Conservation (phyloP, 2,888 invertebrate genomes). For the Tanytarsus gracilentus region DNA sequence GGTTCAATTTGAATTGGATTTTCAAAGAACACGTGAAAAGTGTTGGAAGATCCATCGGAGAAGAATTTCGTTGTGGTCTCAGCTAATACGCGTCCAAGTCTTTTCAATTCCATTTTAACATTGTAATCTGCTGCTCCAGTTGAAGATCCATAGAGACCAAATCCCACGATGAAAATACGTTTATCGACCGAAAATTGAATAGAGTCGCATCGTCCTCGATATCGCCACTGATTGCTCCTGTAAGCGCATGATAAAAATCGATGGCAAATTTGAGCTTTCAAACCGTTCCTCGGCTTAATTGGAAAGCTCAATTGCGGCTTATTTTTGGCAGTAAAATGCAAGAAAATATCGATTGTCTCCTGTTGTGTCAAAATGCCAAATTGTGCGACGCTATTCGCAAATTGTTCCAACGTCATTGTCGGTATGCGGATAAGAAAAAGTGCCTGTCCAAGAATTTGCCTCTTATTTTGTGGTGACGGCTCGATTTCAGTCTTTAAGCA, state of each 20-base stretch:
- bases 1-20: conserved; percentile 80
- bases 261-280: conserved; percentile 90
- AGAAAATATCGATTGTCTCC: conserved; percentile 90
- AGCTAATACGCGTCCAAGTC: conserved; percentile 77
- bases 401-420: conserved; percentile 87
- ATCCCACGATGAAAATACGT: conserved; percentile 90
- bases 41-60: conserved; percentile 92
- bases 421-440: conserved; percentile 85
- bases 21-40: conserved; percentile 81
- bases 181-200: conserved; percentile 95
- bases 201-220: conserved; percentile 90
- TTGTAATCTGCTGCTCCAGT: conserved; percentile 92
- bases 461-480: conserved; percentile 67
- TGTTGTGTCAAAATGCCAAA: conserved; percentile 82
- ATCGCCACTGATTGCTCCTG: conserved; percentile 92
- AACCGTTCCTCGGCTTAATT: conserved; percentile 71
- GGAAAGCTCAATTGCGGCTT: conserved; percentile 79
- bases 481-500: conserved; percentile 77
- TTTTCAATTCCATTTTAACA: conserved; percentile 88
- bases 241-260: conserved; percentile 87
- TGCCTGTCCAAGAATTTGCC: conserved; percentile 64
- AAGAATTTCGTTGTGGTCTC: conserved; percentile 90
- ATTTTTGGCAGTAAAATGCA: conserved; percentile 83
- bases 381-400: conserved; percentile 91
- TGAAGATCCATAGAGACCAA: conserved; percentile 92